Conservation (phyloP, 2,888 invertebrate species). For the Lasioglossum marginatum region DNA sequence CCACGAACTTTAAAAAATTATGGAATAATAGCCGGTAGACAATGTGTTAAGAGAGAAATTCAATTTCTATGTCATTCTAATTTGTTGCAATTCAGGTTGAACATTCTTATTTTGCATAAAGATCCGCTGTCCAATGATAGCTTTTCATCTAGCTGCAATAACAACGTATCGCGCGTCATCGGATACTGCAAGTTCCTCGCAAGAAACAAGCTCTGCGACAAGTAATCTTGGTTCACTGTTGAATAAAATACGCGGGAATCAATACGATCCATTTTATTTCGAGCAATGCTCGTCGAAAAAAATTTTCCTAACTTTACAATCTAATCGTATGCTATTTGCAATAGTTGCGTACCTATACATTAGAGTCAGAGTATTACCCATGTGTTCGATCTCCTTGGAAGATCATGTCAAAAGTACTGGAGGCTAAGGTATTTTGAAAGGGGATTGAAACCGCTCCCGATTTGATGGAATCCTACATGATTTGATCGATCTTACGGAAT, state of each 20-base stretch:
- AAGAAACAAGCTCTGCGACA: background rate
- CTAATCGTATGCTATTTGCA: background rate
- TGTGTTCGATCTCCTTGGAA: background rate
- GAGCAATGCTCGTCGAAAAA: background rate
- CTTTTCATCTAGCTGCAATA: background rate
- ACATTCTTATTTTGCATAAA: no score
- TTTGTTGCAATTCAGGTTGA: no score
- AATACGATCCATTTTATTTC: background rate
- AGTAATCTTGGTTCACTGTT: background rate
- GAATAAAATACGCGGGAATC: background rate
- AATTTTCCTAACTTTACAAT: background rate
- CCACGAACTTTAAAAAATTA: no score
- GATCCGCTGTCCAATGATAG: no score
- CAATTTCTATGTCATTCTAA: no score
- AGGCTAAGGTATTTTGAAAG: background rate
- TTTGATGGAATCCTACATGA: background rate
- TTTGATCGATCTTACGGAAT: background rate
- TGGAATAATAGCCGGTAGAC: no score
- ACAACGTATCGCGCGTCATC: conserved; percentile 15
- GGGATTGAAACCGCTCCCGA: background rate
- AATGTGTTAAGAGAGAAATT: no score
- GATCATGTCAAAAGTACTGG: background rate
- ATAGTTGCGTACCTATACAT: background rate
- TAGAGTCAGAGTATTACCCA: conserved; percentile 39
- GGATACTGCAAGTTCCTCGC: background rate